phyloP scores from a whole-genome alignment of 2,888 invertebrate genomes.

The Trichopoda pennipes region DNA sequence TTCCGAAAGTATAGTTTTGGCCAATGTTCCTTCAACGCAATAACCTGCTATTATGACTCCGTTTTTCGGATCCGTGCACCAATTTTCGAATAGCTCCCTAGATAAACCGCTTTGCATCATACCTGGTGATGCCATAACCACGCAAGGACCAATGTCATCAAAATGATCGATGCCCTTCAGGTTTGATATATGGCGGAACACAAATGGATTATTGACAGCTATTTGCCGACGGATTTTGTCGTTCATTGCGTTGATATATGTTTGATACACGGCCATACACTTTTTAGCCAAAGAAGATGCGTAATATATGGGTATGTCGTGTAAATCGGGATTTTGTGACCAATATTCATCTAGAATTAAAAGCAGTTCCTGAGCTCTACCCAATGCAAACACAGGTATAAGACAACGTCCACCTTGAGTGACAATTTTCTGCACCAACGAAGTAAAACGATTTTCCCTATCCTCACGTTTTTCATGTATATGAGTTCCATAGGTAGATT shows the following conservation, averaged over 20 bases:
- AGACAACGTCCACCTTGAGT: slow-evolving; percentile 97
- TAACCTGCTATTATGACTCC: slow-evolving; percentile 99
- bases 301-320: slow-evolving; percentile 99
- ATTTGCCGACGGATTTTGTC: slow-evolving; percentile 97
- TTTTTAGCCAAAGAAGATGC: slow-evolving; percentile 99
- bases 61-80: slow-evolving; percentile 99
- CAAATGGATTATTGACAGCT: slow-evolving; percentile 98
- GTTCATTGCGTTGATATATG: slow-evolving; percentile 99
- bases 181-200: slow-evolving; percentile 98
- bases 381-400: slow-evolving; percentile 99
- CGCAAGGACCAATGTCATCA: slow-evolving; percentile 99
- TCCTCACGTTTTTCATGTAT: slow-evolving; percentile 99
- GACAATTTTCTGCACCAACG: slow-evolving; percentile 97
- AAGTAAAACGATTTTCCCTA: slow-evolving; percentile 95
- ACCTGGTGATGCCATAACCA: slow-evolving; percentile 99
- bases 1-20: slow-evolving; percentile 96
- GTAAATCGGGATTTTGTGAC: slow-evolving; percentile 90
- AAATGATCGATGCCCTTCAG: slow-evolving; percentile 98
- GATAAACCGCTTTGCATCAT: slow-evolving; percentile 99
- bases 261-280: slow-evolving; percentile 99
- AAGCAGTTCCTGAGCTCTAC: slow-evolving; percentile 96
- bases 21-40: slow-evolving; percentile 94
- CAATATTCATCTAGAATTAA: slow-evolving; percentile 99
- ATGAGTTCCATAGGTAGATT: slow-evolving; percentile 99
- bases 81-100: slow-evolving; percentile 97